These are phyloP conservation scores for Alectura lathami DNA, from an alignment of 2,113 vertebrate species.

Conservation along the genomic window DNA sequence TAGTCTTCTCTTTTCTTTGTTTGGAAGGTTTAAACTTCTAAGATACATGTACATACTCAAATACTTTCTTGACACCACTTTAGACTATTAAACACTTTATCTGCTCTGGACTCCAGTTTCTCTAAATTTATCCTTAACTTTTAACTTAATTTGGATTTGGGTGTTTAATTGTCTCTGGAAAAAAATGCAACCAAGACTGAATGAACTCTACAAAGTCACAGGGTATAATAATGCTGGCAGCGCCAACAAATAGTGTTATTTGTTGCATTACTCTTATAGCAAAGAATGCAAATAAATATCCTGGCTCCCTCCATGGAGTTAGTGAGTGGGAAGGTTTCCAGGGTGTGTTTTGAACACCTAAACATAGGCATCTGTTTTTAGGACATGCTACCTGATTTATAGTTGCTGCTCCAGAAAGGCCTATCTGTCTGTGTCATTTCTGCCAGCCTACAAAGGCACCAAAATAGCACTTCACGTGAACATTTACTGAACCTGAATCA, in stretches of 20 bases:
- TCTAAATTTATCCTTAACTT: neutral
- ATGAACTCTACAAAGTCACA: neutral
- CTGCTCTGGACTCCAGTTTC: neutral
- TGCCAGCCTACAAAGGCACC: neutral
- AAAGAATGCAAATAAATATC: neutral
- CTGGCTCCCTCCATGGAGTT: neutral
- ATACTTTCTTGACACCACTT: neutral
- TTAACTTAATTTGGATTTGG: neutral
- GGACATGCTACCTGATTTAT: neutral
- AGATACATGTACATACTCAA: neutral
- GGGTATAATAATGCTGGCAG: neutral
- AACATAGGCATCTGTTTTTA: neutral
- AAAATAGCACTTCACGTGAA: neutral
- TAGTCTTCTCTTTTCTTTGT: neutral
- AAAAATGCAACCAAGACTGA: neutral
- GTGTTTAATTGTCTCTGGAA: neutral
- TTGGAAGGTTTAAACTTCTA: neutral
- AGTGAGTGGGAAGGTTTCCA: neutral
- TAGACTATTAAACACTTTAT: neutral
- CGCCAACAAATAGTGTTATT: neutral
- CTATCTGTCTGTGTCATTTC: neutral
- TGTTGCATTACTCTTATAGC: neutral
- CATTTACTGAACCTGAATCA: neutral
- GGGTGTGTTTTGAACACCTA: neutral
- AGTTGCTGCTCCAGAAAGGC: neutral